Evolutionary conservation across 1,140 invertebrate genomes (phyloP).

Genomic region (Calephelis nemesis): DNA sequence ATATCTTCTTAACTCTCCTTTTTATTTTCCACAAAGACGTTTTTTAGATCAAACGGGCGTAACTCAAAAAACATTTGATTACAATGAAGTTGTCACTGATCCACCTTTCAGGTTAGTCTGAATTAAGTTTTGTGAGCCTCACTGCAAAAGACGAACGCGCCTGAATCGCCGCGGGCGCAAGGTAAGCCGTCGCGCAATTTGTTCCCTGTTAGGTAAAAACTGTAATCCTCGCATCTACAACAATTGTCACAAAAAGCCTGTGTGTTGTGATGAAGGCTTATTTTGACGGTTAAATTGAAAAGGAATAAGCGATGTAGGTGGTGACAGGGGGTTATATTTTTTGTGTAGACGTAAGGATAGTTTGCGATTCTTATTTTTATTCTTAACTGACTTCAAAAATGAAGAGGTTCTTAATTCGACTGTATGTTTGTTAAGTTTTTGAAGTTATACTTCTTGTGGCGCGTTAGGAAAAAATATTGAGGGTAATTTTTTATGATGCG

Average conservation of each 20-base stretch:
- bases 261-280: constrained; percentile 37
- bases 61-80: constrained; percentile 4
- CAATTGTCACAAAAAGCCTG: constrained; percentile 54
- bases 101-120: constrained; percentile 2
- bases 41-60: background rate
- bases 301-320: constrained; percentile 13
- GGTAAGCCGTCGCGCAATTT: constrained; percentile 45
- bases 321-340: background rate
- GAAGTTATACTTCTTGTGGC: too few relatives aligned
- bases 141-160: constrained; percentile 7
- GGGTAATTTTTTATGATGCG: too few relatives aligned
- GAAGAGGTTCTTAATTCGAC: too few relatives aligned
- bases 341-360: too few relatives aligned
- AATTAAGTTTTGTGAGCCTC: constrained; percentile 4
- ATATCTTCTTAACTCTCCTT: too few relatives aligned
- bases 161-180: constrained; percentile 5
- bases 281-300: constrained; percentile 17
- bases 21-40: too few relatives aligned
- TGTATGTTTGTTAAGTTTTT: too few relatives aligned
- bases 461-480: too few relatives aligned
- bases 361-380: too few relatives aligned
- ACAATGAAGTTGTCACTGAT: constrained; percentile 6
- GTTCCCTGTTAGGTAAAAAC: constrained; percentile 54
- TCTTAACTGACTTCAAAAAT: too few relatives aligned
- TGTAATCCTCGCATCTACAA: constrained; percentile 54